Evolutionary conservation across 2,888 invertebrate genomes (phyloP), one percentile per base, ranked within the genome.

Genomic region (Drepanosiphum platanoidis): DNA sequence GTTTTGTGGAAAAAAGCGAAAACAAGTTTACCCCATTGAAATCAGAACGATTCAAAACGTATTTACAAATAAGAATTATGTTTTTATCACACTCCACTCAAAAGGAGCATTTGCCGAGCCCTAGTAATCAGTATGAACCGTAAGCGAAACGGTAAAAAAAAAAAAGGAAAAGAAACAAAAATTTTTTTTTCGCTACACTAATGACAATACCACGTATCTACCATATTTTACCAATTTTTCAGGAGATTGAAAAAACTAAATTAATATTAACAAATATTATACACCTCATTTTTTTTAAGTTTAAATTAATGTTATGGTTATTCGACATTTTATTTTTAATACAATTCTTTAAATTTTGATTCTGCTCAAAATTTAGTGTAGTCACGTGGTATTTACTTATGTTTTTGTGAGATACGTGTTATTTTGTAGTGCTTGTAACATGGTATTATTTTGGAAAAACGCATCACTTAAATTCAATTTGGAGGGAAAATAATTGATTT

Each of bases 261-360:
- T 42, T 9, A 42, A 42, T 42, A 52, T 52, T 18, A 52, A 52
- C 46, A 52, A 15, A 52, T 52, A 52, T 52, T 52, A 52, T 52
- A 52, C 18, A 52, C 46, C 46, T 52, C 18, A 13, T 72, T 72
- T 72, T 72, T 72, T 72, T 70, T n/a, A 72, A 72, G 42, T 72
- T 72, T 72, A 72, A 72, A 72, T 42, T 72, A 46, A 72, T 46
- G 72, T 72, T 72, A 72, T 42, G 72, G 27, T 72, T 72, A 11
- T 72, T 72, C 7, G 15, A 72, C 46, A 42, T 72, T 70, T 72
- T 70, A 32, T 70, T 70, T 70, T 32, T 42, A 42, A 72, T 72
- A 72, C 42, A 46, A 72, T 72, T 72, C 72, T 72, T 72, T 27
- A 46, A 72, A 72, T 32, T 72, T 72, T 27, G 72, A 46, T 42